These are phyloP conservation scores for Epizoanthus stellaris DNA, from an alignment of 92 coral and sea anemone species.

Conservation along the genomic window DNA sequence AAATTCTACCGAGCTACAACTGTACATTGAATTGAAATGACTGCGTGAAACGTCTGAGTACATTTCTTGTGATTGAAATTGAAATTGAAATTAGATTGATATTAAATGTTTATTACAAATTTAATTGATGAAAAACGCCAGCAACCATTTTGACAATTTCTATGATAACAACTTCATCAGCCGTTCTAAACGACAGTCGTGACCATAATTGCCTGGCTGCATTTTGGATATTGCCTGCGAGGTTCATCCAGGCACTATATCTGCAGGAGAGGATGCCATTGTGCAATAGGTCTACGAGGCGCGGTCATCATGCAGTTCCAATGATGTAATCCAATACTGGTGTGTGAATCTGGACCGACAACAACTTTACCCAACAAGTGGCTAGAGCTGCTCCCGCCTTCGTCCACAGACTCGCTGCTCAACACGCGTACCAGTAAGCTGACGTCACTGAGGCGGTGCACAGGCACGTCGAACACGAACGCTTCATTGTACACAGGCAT, in stretches of 20 bases:
- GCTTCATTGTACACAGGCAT: conserved; percentile 97
- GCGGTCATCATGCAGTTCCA: conserved; percentile 99
- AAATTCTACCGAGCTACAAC: too few species aligned
- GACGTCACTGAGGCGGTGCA: conserved; percentile 93
- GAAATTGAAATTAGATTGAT: too few species aligned
- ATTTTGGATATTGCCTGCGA: not conserved
- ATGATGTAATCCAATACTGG: conserved; percentile 95
- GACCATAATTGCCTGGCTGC: not conserved
- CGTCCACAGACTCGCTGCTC: conserved; percentile 51
- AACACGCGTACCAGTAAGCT: conserved; percentile 93
- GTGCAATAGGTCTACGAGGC: conserved; percentile 98
- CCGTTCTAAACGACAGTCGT: too few species aligned
- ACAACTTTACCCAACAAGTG: conserved; percentile 82
- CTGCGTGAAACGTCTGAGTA: too few species aligned
- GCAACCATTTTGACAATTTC: too few species aligned
- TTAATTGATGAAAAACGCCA: too few species aligned
- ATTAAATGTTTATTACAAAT: too few species aligned
- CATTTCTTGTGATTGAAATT: too few species aligned
- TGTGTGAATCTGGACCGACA: conserved; percentile 88
- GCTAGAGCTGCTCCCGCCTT: conserved; percentile 40
- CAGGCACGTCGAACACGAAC: conserved; percentile 95
- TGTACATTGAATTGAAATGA: too few species aligned
- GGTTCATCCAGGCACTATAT: conserved; percentile 4
- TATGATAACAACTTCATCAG: too few species aligned
- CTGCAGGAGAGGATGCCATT: conserved; percentile 92